These are phyloP conservation scores for Machaerirhynchus nigripectus DNA, from an alignment of 2,113 vertebrate genomes.

Conservation along the genomic window DNA sequence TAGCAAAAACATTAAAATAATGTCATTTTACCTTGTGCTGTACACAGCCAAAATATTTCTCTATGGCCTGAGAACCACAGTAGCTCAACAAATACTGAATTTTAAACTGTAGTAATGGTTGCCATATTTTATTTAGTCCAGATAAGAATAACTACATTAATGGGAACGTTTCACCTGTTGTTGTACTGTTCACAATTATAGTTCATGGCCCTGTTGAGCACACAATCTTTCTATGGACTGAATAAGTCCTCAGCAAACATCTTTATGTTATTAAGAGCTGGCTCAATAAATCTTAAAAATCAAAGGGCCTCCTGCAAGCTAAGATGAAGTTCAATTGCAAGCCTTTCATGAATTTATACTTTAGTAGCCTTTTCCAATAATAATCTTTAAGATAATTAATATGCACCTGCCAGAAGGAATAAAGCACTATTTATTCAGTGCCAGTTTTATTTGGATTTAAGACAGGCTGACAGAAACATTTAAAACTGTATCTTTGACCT, in stretches of 20 bases:
- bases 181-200: neutral
- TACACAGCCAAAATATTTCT: neutral
- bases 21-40: neutral
- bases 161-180: conserved; percentile 10
- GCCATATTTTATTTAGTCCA: neutral
- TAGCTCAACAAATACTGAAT: neutral
- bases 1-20: neutral
- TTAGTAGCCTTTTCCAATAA: conserved; percentile 45
- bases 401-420: conserved; percentile 1
- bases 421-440: neutral
- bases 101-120: neutral
- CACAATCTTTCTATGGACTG: neutral
- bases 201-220: neutral
- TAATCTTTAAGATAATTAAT: conserved; percentile 21
- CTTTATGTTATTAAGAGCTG: conserved; percentile 19
- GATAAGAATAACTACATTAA: neutral
- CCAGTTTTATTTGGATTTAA: conserved; percentile 22
- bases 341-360: conserved; percentile 1
- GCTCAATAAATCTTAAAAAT: conserved; percentile 32
- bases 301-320: conserved; percentile 20
- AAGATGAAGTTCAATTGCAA: conserved; percentile 29
- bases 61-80: neutral
- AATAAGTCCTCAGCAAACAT: neutral
- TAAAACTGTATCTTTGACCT: neutral
- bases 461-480: neutral